Base-by-base conservation (phyloP, 2,797 vertebrate genomes). In the Oophaga sylvatica region DNA sequence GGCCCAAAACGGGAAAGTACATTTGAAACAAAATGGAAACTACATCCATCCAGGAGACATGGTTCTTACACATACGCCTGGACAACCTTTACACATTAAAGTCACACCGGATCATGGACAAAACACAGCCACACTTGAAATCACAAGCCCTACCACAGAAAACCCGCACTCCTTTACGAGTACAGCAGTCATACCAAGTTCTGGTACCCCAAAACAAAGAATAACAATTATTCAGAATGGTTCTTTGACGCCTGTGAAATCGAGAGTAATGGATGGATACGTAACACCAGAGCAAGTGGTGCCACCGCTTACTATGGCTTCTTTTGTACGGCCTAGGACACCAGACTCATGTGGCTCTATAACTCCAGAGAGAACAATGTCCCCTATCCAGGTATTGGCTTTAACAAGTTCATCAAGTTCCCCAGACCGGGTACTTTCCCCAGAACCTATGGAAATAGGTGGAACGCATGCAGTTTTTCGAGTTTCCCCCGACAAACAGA, bases 161-260 rank as follows among this genome's bases (percentile, higher is more conserved):
- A 96, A 93, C 84, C 83, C 95, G 90, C 97, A 95, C 91, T 98
- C 97, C 80, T 99, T 96, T 89, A 98, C 96, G 82, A 99, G 97
- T 93, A 99, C 97, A 20, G 97, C 98, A 1, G 95, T 99, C 88
- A 99, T 99, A 94, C 97, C 98, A 70, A 99, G 97, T 87, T 97
- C 96, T 41, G 97, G 97, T 35, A 96, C 96, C 31, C 96, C 96
- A 88, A 99, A 99, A 91, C 97, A 97, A 92, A 96, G 98, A 92
- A 99, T 99, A 90, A 99, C 97, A 70, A 98, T 99, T 87, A 97
- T 99, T 89, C 98, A 98, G 92, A 99, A 97, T 0, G 92, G 97
- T 0, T 96, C 97, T 81, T 95, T 97, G 90, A 96, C 95, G 0
- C 95, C 94, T 45, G 91, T 95, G 71, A 97, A 96, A 91, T 93